A percentile compares a stretch with the other conserved stretches of the same genome.
These are phyloP conservation scores for Rhabdomys dilectus DNA, from an alignment of 2,113 vertebrate species.

Conservation along the genomic window DNA sequence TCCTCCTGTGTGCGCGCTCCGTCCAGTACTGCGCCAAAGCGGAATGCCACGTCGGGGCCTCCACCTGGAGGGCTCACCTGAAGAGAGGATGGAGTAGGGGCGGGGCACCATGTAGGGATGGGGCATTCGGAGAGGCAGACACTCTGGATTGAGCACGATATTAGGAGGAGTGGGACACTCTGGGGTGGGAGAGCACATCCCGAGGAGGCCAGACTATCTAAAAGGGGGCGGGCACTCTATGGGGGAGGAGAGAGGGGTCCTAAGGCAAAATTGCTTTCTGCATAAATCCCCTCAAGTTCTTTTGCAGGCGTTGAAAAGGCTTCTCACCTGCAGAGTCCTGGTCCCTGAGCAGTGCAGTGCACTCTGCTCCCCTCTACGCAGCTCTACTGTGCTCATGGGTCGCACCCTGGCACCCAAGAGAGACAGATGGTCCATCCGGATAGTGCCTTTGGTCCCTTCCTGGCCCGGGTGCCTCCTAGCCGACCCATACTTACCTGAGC, in stretches of 20 bases:
- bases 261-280: neutral
- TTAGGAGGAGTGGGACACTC: neutral
- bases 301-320: rapidly evolving
- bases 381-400: conserved; percentile 84
- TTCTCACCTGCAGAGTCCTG: conserved; percentile 83
- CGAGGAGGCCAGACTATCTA: too few relatives aligned
- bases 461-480: neutral
- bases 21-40: conserved; percentile 85
- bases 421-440: neutral
- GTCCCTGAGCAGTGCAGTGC: conserved; percentile 85
- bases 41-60: conserved; percentile 83
- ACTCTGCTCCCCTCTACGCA: conserved; percentile 78
- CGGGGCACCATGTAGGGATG: neutral
- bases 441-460: neutral
- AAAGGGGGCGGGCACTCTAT: neutral
- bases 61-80: conserved; percentile 84
- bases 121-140: neutral
- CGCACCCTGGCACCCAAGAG: conserved; percentile 82
- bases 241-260: neutral
- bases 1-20: conserved; percentile 84
- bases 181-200: too few relatives aligned
- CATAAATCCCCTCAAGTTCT: neutral
- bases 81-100: rapidly evolving
- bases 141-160: neutral
- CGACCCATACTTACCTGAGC: conserved; percentile 81